A percentile compares a stretch with the other conserved stretches of the same genome.
Evolutionary conservation across 2,113 vertebrate species (phyloP).

Genomic region (Etheostoma cragini): DNA sequence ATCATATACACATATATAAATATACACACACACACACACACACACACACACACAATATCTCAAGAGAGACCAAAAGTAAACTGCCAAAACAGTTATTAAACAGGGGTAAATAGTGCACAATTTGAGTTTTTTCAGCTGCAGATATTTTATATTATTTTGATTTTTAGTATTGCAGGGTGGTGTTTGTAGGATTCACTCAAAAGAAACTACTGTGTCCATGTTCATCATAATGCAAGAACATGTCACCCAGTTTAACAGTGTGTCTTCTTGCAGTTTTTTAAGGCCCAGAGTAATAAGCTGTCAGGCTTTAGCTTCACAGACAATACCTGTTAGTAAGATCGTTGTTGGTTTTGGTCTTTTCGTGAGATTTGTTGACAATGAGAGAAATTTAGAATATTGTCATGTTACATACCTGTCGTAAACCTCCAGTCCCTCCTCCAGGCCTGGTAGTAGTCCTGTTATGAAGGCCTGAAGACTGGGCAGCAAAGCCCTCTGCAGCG

Average conservation of each 20-base stretch:
- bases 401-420: slow-evolving; percentile 89
- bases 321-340: background rate
- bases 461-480: slow-evolving; percentile 97
- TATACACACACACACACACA: too few relatives aligned
- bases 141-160: too few relatives aligned
- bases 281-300: background rate
- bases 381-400: background rate
- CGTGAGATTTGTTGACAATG: background rate
- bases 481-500: slow-evolving; percentile 92
- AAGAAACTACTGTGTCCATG: background rate
- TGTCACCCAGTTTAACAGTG: background rate
- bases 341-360: background rate
- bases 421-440: slow-evolving; percentile 96
- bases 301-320: background rate
- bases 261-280: background rate
- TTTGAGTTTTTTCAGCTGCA: background rate
- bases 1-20: too few relatives aligned
- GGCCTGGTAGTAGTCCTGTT: slow-evolving; percentile 92
- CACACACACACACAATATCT: too few relatives aligned
- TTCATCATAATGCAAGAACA: background rate
- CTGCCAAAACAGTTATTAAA: too few relatives aligned
- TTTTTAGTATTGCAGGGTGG: too few relatives aligned
- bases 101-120: background rate
- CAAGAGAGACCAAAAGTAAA: too few relatives aligned
- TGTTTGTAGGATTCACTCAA: background rate